Evolutionary conservation across 2,113 vertebrate genomes (phyloP).

Genomic region (Nothoprocta pentlandii): DNA sequence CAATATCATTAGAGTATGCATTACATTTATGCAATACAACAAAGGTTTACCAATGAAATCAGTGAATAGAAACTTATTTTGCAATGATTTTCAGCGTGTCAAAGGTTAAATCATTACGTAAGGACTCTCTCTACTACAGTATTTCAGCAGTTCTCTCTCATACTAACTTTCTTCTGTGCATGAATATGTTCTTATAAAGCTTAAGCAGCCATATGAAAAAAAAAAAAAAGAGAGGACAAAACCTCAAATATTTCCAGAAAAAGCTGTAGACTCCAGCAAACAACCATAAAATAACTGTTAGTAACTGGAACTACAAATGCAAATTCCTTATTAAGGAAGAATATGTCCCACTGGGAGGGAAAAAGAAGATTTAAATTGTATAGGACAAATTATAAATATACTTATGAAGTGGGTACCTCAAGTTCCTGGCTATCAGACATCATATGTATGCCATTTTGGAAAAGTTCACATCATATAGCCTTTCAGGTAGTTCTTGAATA

Average conservation of each 20-base stretch:
- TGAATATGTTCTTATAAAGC: neutral
- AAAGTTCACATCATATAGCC: neutral
- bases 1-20: neutral
- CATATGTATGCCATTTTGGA: neutral
- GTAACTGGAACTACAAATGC: neutral
- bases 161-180: neutral
- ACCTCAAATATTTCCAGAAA: neutral
- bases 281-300: neutral
- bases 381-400: neutral
- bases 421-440: neutral
- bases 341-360: neutral
- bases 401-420: neutral
- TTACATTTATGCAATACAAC: neutral
- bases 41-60: neutral
- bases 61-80: neutral
- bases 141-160: neutral
- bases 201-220: neutral
- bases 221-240: neutral
- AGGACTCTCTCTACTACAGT: neutral
- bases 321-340: neutral
- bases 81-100: neutral
- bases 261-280: neutral
- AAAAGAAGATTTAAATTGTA: neutral
- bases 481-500: neutral
- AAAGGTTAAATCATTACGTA: neutral